Conservation (phyloP, 1,140 invertebrate genomes). For the Pomacea maculata region DNA sequence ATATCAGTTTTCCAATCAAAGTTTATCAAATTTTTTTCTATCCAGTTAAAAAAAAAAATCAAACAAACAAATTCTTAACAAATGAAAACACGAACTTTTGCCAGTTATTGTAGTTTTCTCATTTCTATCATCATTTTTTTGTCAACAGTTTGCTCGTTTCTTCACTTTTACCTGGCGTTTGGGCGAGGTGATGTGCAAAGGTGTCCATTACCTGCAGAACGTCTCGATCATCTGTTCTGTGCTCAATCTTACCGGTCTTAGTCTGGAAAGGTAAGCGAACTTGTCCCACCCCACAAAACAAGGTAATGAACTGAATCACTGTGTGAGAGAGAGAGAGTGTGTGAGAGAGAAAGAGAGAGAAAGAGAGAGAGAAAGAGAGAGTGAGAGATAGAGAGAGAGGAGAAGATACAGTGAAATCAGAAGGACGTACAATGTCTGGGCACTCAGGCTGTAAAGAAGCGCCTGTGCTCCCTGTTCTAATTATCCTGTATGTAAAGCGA, state of each 20-base stretch:
- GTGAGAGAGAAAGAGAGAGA: background rate
- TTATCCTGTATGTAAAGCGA: background rate
- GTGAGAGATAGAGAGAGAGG: background rate
- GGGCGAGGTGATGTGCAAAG: slow-evolving; percentile 77
- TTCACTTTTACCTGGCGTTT: slow-evolving; percentile 81
- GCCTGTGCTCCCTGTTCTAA: no score
- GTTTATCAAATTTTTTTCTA: no score
- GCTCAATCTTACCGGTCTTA: slow-evolving; percentile 80
- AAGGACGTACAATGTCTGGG: background rate
- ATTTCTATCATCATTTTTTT: slow-evolving; percentile 1
- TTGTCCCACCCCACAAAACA: no score
- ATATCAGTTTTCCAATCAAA: no score
- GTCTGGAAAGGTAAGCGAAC: slow-evolving; percentile 75
- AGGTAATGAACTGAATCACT: no score
- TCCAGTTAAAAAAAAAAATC: background rate
- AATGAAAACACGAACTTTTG: no score
- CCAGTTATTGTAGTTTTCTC: no score
- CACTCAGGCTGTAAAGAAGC: no score
- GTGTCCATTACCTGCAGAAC: slow-evolving; percentile 80
- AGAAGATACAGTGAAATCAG: background rate
- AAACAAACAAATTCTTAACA: background rate
- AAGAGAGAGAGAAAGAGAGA: background rate
- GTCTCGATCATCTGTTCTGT: slow-evolving; percentile 81
- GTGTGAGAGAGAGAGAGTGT: background rate
- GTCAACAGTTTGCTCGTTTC: slow-evolving; percentile 75